Evolutionary conservation across 2,888 invertebrate species (phyloP), one percentile per base, ranked within the genome.

Genomic region (Ennomos erosarius): DNA sequence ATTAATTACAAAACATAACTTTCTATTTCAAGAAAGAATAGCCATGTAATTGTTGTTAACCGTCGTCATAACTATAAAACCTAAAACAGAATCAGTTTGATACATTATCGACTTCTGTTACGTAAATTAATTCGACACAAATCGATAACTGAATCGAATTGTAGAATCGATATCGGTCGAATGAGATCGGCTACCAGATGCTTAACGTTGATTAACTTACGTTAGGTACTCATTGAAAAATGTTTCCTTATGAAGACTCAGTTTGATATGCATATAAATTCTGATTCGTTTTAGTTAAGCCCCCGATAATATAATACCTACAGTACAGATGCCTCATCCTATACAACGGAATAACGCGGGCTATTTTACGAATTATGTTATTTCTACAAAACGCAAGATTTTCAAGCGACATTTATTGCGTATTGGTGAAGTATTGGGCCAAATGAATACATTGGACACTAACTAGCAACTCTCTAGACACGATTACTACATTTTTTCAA

Each of bases 131-230:
- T 64, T 62, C 59, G 54, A 60, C 42, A 49, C 44, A 48, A 64
- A 65, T 63, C 60, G 58, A 57, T 63, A 48, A 45, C 55, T 59
- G 63, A 48, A 65, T 55, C 67, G 61, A 68, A 67, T 68, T 52
- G 59, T 59, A n/a, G 49, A 63, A 67, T 61, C 59, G 59, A 54
- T 53, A 59, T 54, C 44, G 53, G 58, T 52, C 44, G 64, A 63
- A 60, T 61, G 35, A 59, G 57, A 65, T 51, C 53, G 49, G 58
- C 62, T 62, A 65, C 69, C 62, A 56, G 57, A 62, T 58, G 39
- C 43, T 59, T 49, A 40, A 45, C 34, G 12, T 36, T 47, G 49
- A 45, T 44, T 50, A 50, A 55, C 34, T 12, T 40, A 47, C 39
- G 39, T 44, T 50, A 50, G 50, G 11, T 10, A 10, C 36, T 36